Evolutionary conservation across 2,797 vertebrate species (phyloP), one percentile per base, ranked within the genome.

Genomic region (Adrianichthys oophorus): DNA sequence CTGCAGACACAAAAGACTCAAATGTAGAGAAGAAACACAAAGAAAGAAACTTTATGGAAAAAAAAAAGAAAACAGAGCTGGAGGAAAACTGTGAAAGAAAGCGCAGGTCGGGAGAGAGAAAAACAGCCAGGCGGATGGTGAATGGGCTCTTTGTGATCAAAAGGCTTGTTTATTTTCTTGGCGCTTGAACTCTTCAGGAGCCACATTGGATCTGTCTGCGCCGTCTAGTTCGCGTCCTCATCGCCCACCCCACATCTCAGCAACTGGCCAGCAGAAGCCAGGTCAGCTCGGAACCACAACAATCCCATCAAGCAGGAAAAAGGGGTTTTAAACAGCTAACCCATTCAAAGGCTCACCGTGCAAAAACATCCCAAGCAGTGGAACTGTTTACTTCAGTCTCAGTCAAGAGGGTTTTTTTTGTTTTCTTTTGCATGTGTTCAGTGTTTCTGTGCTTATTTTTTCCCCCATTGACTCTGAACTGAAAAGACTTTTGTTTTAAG

Each of bases 131-230:
- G 41, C 50, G 37, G 65, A 56, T 62, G 17, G 79, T 92, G 88
- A 93, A 92, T 92, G 86, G 88, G 70, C 69, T 84, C 90, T 92
- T 93, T 93, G 91, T 92, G 89, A 92, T 93, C 90, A 90, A 90
- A 91, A 87, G 87, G 68, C 84, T 87, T 91, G 89, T 92, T 92
- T 92, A 91, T 92, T 92, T 93, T 92, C 89, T 91, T 88, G 83
- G 87, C 78, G 83, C 89, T 91, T 89, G 87, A 91, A 90, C 80
- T 86, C 85, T 72, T 90, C 77, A 89, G 87, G 85, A 92, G 90
- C 89, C 87, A 86, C 89, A 77, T 86, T 75, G 82, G 80, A 78
- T 51, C 83, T 80, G 88, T 91, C 87, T 83, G 69, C 70, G 24
- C 82, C 63, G 83, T 84, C 83, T 83, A 17, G 62, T 70, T 70